These are phyloP conservation scores for Nephrocerus scutellatus DNA, from an alignment of 2,888 invertebrate species.

Conservation along the genomic window DNA sequence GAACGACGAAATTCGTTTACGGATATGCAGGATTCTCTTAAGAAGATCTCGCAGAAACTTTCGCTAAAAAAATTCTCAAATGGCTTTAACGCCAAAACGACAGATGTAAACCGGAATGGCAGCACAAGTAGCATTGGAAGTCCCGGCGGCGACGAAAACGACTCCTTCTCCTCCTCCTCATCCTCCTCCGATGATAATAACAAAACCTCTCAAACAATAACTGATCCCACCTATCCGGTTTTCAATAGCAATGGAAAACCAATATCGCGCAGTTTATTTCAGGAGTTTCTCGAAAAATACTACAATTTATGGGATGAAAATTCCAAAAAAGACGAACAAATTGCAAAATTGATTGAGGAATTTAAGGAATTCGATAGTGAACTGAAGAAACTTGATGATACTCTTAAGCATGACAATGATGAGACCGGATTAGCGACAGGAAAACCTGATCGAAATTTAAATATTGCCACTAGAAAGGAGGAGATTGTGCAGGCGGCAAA, in stretches of 20 bases:
- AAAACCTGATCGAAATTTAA: conserved; percentile 34
- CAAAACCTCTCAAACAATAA: conserved; percentile 60
- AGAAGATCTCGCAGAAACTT: conserved; percentile 53
- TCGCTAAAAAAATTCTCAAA: conserved; percentile 53
- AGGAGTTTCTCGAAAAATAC: conserved; percentile 60
- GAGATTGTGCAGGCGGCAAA: conserved; percentile 20
- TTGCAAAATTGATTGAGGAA: conserved; percentile 34
- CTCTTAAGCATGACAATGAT: conserved; percentile 26
- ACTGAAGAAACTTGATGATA: conserved; percentile 46
- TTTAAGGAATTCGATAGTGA: conserved; percentile 40
- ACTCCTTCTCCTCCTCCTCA: too few species aligned
- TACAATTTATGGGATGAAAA: conserved; percentile 50
- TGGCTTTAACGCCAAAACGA: conserved; percentile 47
- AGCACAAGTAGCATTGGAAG: conserved; percentile 18
- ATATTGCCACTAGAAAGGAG: conserved; percentile 17
- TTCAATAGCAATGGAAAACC: conserved; percentile 68
- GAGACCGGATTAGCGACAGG: conserved; percentile 13
- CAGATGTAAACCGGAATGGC: conserved; percentile 38
- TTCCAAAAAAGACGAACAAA: conserved; percentile 34
- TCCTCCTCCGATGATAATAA: conserved; percentile 39
- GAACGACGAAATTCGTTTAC: conserved; percentile 53
- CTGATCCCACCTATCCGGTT: conserved; percentile 72
- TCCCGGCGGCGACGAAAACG: conserved; percentile 4
- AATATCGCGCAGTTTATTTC: conserved; percentile 65
- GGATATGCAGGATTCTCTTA: conserved; percentile 58